These are phyloP conservation scores for Pagrus major DNA, from an alignment of 2,113 vertebrate genomes.

Conservation along the genomic window DNA sequence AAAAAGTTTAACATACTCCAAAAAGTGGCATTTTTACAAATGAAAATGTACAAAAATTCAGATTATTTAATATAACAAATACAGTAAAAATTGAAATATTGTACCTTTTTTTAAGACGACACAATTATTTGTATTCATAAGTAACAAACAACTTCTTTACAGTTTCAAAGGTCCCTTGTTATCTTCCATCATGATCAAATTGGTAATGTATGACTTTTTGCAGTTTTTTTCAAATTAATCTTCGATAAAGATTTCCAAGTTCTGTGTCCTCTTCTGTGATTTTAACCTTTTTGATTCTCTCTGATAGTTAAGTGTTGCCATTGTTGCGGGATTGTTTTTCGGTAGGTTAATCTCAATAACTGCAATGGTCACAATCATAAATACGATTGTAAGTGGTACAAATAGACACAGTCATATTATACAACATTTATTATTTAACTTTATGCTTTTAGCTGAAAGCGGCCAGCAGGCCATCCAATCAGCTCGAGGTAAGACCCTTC, in stretches of 20 bases:
- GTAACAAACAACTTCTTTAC: background rate
- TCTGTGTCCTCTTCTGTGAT: background rate
- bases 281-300: background rate
- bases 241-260: background rate
- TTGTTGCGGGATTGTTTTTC: slow-evolving; percentile 34
- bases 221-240: background rate
- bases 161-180: background rate
- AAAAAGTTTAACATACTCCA: background rate
- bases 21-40: background rate
- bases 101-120: background rate
- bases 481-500: background rate
- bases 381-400: background rate
- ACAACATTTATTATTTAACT: background rate
- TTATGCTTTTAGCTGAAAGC: slow-evolving; percentile 38
- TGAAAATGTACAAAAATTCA: background rate
- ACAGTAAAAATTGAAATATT: background rate
- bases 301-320: slow-evolving; percentile 38
- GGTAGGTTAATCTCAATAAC: slow-evolving; percentile 36
- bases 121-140: background rate
- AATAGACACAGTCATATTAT: background rate
- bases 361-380: background rate
- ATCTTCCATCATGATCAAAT: slow-evolving; percentile 25
- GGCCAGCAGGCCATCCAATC: accelerated
- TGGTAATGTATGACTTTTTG: slow-evolving; percentile 36
- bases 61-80: background rate